Evolutionary conservation across 1,140 invertebrate species (phyloP).

Genomic region (Plutomurus gul): DNA sequence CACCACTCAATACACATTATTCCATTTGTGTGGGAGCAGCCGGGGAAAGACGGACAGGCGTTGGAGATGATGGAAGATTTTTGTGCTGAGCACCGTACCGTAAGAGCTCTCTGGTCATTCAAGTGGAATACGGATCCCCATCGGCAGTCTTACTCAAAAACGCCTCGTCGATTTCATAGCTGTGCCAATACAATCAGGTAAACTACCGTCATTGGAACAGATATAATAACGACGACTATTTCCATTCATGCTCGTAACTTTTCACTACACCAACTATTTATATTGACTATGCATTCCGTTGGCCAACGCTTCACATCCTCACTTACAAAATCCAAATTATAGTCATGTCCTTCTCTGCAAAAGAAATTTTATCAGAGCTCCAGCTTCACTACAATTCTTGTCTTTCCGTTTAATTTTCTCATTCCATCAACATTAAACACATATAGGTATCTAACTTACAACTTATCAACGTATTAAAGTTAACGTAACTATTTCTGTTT

Average conservation of each 20-base stretch:
- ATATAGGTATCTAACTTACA: too few species aligned
- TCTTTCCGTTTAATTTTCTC: too few species aligned
- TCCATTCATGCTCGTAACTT: background rate
- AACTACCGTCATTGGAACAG: background rate
- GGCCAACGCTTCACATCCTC: background rate
- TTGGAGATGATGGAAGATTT: background rate
- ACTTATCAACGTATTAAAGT: too few species aligned
- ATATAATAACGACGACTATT: background rate
- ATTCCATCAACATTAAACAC: too few species aligned
- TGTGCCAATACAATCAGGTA: background rate
- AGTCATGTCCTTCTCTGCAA: too few species aligned
- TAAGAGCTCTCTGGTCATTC: background rate
- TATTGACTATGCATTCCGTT: too few species aligned
- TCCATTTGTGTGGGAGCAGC: background rate
- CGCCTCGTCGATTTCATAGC: background rate
- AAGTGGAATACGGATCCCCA: background rate
- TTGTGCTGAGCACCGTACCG: background rate
- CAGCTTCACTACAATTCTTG: too few species aligned
- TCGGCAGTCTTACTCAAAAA: background rate
- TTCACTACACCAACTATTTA: background rate
- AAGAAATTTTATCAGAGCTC: too few species aligned
- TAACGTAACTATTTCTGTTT: too few species aligned
- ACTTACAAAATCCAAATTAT: background rate
- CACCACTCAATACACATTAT: conserved; percentile 27
- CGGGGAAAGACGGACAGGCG: background rate